Percentiles rank a stretch among this genome's conserved stretches.
These are phyloP conservation scores for Thaumetopoea pityocampa DNA, from an alignment of 1,140 invertebrate species.

Conservation along the genomic window DNA sequence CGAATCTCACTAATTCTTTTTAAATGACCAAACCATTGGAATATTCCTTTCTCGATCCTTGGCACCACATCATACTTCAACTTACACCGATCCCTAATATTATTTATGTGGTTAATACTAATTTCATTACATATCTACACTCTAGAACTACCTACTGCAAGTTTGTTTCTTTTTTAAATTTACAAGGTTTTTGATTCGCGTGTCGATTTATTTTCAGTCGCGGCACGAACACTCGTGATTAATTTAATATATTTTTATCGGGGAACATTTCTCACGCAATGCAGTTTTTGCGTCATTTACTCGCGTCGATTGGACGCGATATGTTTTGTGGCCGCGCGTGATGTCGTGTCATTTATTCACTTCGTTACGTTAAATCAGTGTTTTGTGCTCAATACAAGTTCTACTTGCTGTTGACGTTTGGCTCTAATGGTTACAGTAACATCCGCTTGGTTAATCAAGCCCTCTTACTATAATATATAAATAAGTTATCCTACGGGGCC, in stretches of 20 bases:
- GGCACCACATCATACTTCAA: too few species aligned
- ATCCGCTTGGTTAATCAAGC: constrained; percentile 8
- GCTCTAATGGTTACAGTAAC: constrained; percentile 1
- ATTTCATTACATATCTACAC: too few species aligned
- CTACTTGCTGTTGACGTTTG: constrained; percentile 3
- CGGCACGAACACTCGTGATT: constrained; percentile 45
- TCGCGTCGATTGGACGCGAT: constrained; percentile 8
- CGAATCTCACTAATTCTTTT: too few species aligned
- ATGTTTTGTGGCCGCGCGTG: constrained; percentile 3
- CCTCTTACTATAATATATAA: too few species aligned
- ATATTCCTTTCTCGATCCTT: too few species aligned
- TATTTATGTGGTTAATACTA: too few species aligned
- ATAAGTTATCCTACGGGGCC: too few species aligned
- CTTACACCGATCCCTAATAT: too few species aligned
- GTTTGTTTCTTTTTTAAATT: constrained; percentile 25
- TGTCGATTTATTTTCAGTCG: constrained; percentile 33
- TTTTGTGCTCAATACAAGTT: constrained; percentile 6
- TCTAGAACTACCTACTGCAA: too few species aligned
- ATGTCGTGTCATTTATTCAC: constrained; percentile 2
- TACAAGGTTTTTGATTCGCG: too few species aligned
- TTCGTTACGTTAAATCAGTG: constrained; percentile 8
- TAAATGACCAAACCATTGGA: too few species aligned
- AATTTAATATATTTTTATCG: constrained; percentile 61
- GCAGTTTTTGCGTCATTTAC: constrained; percentile 36
- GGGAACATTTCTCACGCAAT: constrained; percentile 45